Base-by-base conservation (phyloP, 1,140 invertebrate genomes). In the Penaeus chinensis region DNA sequence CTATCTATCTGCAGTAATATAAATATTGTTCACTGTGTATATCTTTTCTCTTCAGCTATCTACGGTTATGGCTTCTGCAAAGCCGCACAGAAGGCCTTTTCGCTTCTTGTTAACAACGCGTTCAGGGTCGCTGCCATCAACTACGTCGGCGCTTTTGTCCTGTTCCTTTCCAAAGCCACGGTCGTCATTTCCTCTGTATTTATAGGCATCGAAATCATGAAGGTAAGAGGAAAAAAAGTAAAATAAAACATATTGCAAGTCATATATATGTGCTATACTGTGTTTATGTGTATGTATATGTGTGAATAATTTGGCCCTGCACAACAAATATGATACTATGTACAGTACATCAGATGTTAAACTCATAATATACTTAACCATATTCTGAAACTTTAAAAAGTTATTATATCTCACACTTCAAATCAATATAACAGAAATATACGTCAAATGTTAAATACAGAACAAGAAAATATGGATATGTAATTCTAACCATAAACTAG, bases 111-210 rank as follows among this genome's bases (percentile, higher is more conserved):
- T 10, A 95, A 94, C 90, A 98, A 99, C 93, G 96, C 95, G 3
- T 91, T 99, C 61, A 95, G 97, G 94, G 95, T 99, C 85, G 95
- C 96, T 19, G 96, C 97, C 0, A 97, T 99, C 76, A 99, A 99
- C 92, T 96, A 96, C 90, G 94, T 99, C 62, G 98, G 98, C 16
- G 97, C 98, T 92, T 99, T 99, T 92, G 96, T 99, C 76, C 93
- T 99, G 11, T 98, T 99, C 91, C 92, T 99, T 79, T 97, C 96
- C 54, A 99, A 99, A 94, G 92, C 66, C 22, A 95, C 96, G 91
- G 95, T 97, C 18, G 96, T 98, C 61, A 96, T 96, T 18, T 95
- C 95, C 0, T 93, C 98, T 61, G 94, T 96, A 74, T 94, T 98
- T 90, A 91, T 94, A 65, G 95, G 95, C 5, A 92, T 95, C 62